Conservation (phyloP, 2,797 vertebrate species). For the Cercopithecus hamlyni region DNA sequence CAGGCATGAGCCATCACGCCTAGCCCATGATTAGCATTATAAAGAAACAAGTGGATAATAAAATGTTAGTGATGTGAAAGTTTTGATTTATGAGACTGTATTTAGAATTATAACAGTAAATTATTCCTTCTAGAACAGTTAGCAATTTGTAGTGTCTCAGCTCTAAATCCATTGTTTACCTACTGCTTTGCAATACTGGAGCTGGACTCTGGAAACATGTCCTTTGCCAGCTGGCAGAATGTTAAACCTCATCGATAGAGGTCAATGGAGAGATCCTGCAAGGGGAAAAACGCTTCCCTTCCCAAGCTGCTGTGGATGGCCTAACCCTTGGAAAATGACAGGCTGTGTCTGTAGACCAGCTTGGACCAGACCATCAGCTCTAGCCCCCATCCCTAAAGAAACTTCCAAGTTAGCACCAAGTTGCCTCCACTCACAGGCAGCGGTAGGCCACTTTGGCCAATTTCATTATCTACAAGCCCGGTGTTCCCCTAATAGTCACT, state of each 20-base stretch:
- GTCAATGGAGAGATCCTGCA: neutral
- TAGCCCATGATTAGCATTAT: neutral
- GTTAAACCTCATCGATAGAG: neutral
- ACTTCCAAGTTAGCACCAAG: neutral
- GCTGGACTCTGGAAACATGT: neutral
- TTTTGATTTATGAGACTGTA: neutral
- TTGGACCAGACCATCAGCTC: rapidly evolving
- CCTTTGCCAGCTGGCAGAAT: neutral
- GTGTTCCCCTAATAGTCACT: neutral
- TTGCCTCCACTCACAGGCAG: neutral
- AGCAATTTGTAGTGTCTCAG: neutral
- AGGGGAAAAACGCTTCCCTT: neutral
- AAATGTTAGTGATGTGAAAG: neutral
- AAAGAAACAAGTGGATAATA: slow-evolving; percentile 13
- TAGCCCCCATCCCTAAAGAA: neutral
- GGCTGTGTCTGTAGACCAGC: rapidly evolving
- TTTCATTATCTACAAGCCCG: neutral
- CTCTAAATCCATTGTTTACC: neutral
- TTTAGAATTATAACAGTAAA: slow-evolving; percentile 30
- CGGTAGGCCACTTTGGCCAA: neutral
- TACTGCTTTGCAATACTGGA: neutral
- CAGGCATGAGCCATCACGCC: neutral
- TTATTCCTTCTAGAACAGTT: neutral
- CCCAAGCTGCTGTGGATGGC: neutral
- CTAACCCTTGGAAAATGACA: neutral